Evolutionary conservation across 37 sponge, comb jelly and placozoan species (phyloP).

Genomic region (Agelas oroides): DNA sequence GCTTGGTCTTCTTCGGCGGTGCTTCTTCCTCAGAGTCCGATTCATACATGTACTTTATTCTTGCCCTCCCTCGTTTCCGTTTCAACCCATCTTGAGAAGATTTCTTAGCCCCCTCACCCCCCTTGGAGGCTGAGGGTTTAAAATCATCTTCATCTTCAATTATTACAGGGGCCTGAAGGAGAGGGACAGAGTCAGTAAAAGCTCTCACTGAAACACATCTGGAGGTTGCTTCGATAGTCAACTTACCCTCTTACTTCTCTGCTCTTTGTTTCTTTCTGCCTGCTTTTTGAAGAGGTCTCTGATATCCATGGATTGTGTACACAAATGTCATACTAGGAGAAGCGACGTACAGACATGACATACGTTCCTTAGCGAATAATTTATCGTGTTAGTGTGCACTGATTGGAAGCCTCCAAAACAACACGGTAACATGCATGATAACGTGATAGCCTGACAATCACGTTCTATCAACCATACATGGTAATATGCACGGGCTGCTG

Average conservation of each 20-base stretch:
- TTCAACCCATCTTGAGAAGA: background rate
- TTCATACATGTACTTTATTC: background rate
- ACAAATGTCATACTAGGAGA: too few species aligned
- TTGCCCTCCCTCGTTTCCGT: slow-evolving; percentile 5
- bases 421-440: too few species aligned
- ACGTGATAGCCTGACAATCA: too few species aligned
- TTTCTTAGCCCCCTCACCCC: background rate
- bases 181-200: background rate
- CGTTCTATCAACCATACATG: too few species aligned
- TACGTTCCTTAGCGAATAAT: too few species aligned
- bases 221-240: too few species aligned
- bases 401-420: too few species aligned
- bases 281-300: background rate
- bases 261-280: background rate
- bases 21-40: slow-evolving; percentile 49
- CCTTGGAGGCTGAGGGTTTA: background rate
- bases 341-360: too few species aligned
- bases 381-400: too few species aligned
- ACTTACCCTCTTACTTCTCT: background rate
- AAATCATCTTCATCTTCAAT: slow-evolving; percentile 49
- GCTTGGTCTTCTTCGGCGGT: slow-evolving; percentile 1
- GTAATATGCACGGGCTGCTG: too few species aligned
- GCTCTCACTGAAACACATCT: too few species aligned
- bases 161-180: slow-evolving; percentile 32
- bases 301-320: background rate